Evolutionary conservation across 2,888 invertebrate species (phyloP).

Genomic region (Chrysomela aeneicollis): DNA sequence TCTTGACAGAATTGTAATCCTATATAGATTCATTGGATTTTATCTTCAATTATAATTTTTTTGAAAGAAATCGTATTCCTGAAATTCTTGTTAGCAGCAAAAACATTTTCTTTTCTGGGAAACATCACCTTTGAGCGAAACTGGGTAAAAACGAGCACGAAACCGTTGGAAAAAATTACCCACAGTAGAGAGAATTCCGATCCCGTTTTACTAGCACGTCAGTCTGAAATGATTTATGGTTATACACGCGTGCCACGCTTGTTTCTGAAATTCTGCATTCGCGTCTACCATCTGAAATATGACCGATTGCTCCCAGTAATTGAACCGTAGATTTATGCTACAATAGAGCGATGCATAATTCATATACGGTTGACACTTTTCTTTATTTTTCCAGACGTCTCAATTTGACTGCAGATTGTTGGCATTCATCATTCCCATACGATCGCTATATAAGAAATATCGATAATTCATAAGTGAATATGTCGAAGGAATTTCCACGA

Average conservation of each 20-base stretch:
- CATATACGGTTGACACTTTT: conserved; percentile 30
- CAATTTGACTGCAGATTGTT: conserved; percentile 23
- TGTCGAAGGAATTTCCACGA: background rate
- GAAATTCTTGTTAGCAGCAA: too few species aligned
- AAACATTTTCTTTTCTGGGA: background rate
- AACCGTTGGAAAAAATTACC: conserved; percentile 48
- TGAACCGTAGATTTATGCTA: conserved; percentile 41
- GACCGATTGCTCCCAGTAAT: conserved; percentile 45
- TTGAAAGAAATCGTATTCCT: too few species aligned
- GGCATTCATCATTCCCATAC: conserved; percentile 6
- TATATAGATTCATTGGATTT: too few species aligned
- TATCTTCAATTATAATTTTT: too few species aligned
- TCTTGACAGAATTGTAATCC: too few species aligned
- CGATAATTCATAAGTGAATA: background rate
- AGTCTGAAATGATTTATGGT: conserved; percentile 52
- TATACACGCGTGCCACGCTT: conserved; percentile 47
- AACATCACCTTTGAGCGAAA: background rate
- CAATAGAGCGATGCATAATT: conserved; percentile 35
- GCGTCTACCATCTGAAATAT: conserved; percentile 39
- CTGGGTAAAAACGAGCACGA: conserved; percentile 23
- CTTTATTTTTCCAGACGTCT: conserved; percentile 32
- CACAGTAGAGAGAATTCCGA: conserved; percentile 48
- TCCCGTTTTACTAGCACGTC: conserved; percentile 53
- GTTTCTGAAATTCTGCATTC: conserved; percentile 44
- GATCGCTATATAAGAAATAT: background rate